phyloP scores from a whole-genome alignment of 2,113 vertebrate genomes.

The Mionectes macconnelli region DNA sequence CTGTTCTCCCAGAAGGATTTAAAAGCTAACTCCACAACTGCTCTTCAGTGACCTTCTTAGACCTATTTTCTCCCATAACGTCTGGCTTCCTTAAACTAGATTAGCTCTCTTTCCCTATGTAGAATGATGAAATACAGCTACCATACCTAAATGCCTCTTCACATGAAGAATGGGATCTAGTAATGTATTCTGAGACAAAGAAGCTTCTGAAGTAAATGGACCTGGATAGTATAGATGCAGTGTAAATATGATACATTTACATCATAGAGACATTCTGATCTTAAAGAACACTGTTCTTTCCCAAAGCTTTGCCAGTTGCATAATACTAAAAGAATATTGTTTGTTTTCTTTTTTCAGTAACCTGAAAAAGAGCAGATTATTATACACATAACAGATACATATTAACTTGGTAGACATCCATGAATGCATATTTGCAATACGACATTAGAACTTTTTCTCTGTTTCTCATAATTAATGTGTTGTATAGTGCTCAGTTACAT shows the following conservation, averaged over 20 bases:
- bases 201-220: background rate
- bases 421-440: background rate
- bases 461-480: background rate
- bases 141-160: background rate
- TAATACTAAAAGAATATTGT: background rate
- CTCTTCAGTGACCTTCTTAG: background rate
- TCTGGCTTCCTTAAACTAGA: background rate
- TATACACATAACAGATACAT: background rate
- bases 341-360: background rate
- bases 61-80: background rate
- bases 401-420: background rate
- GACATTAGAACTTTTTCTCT: background rate
- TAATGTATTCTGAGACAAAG: background rate
- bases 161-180: background rate
- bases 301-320: background rate
- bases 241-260: background rate
- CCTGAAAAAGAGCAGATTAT: background rate
- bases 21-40: background rate
- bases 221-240: rapidly evolving
- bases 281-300: background rate
- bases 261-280: rapidly evolving
- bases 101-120: background rate
- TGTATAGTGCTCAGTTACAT: background rate
- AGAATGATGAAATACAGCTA: background rate
- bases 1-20: background rate